phyloP scores from a whole-genome alignment of 2,888 invertebrate species.

The Steromphala cineraria region DNA sequence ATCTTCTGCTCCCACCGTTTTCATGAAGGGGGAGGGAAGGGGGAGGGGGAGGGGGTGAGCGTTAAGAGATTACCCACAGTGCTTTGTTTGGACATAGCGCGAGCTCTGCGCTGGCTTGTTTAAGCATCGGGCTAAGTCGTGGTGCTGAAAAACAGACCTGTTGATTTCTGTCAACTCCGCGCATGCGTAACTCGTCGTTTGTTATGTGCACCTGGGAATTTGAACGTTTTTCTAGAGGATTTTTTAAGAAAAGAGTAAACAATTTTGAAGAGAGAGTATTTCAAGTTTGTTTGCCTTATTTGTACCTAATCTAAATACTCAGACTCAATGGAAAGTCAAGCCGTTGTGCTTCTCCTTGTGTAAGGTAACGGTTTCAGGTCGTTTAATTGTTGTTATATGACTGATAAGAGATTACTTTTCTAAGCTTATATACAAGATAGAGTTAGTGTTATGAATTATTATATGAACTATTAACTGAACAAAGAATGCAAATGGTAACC shows the following conservation, averaged over 20 bases:
- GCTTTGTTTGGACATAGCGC: conserved; percentile 10
- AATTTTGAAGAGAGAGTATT: conserved; percentile 10
- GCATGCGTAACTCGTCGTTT: background rate
- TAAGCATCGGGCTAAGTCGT: background rate
- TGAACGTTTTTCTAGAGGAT: conserved; percentile 8
- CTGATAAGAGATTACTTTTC: no score
- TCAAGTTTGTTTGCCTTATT: conserved; percentile 10
- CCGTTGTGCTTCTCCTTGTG: background rate
- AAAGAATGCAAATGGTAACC: no score
- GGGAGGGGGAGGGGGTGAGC: background rate
- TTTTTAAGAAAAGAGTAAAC: conserved; percentile 7
- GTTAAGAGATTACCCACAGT: background rate
- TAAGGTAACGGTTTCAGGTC: background rate
- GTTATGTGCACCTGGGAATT: conserved; percentile 10
- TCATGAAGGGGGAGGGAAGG: background rate
- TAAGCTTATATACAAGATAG: no score
- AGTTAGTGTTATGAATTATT: no score
- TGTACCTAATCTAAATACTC: conserved; percentile 8
- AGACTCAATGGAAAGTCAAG: background rate
- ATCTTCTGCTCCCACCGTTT: background rate
- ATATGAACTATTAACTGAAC: no score
- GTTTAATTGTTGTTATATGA: no score
- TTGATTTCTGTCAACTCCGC: background rate
- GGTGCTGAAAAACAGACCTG: conserved; percentile 8
- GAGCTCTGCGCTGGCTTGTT: background rate